phyloP scores from a whole-genome alignment of 2,797 vertebrate genomes.

The Alauda arvensis region DNA sequence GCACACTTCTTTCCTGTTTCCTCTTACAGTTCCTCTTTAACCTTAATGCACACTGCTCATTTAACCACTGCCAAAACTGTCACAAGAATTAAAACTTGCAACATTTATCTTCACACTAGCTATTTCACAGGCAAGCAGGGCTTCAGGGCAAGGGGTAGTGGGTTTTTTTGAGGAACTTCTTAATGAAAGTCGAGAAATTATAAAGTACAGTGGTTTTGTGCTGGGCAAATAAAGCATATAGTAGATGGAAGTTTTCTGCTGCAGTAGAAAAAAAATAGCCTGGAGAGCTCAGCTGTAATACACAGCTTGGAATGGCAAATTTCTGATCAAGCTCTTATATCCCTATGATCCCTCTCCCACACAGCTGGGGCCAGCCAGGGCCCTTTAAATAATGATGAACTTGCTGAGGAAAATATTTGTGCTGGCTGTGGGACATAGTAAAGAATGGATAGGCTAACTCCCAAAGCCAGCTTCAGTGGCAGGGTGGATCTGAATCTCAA shows the following conservation, averaged over 20 bases:
- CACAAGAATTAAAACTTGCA: neutral
- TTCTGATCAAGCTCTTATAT: neutral
- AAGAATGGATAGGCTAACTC: neutral
- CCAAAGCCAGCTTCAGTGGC: neutral
- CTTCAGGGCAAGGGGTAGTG: neutral
- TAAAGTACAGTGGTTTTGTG: neutral
- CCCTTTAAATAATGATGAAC: neutral
- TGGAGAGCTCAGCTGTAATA: neutral
- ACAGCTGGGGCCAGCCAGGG: neutral
- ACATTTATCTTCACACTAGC: neutral
- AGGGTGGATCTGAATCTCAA: neutral
- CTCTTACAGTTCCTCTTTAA: neutral
- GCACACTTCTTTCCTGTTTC: neutral
- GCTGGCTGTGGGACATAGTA: neutral
- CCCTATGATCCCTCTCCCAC: neutral
- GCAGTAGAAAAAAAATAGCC: neutral
- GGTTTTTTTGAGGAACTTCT: neutral
- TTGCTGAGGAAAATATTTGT: neutral
- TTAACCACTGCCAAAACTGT: neutral
- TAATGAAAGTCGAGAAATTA: neutral
- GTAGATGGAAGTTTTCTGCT: neutral
- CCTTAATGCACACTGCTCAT: neutral
- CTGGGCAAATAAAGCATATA: neutral
- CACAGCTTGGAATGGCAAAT: accelerated
- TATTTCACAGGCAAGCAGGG: neutral